phyloP scores from a whole-genome alignment of 2,113 vertebrate genomes.

The Marmota flaviventris region DNA sequence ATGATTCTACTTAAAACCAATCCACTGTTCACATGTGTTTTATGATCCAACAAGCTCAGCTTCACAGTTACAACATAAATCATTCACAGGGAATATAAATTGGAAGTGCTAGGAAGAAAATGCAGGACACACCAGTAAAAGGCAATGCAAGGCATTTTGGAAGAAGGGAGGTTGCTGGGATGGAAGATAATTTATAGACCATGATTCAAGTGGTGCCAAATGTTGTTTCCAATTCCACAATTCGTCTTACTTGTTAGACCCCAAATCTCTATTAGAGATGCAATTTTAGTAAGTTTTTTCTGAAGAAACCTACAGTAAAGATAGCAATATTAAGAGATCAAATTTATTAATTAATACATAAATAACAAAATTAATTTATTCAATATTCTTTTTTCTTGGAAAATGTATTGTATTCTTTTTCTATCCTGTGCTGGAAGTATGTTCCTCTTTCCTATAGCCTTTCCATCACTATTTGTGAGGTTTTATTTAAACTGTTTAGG shows the following conservation, averaged over 20 bases:
- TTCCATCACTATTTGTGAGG: not conserved
- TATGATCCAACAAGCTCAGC: not conserved
- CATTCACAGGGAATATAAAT: not conserved
- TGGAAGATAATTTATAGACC: not conserved
- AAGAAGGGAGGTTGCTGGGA: not conserved
- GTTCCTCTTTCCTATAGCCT: not conserved
- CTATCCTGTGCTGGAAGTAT: not conserved
- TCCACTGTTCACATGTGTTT: not conserved
- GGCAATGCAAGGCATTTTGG: not conserved
- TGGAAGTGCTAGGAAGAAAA: not conserved
- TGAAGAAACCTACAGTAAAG: not conserved
- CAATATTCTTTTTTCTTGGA: not conserved
- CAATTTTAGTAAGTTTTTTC: not conserved
- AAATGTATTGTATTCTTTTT: not conserved
- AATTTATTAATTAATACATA: not conserved
- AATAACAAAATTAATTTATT: not conserved
- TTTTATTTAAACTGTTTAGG: not conserved
- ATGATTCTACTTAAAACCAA: not conserved
- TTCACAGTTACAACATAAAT: not conserved
- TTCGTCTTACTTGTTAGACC: not conserved
- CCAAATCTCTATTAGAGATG: not conserved
- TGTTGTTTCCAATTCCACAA: not conserved
- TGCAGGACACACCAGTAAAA: not conserved
- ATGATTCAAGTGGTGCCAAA: not conserved
- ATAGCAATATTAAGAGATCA: not conserved